Conservation (phyloP, 2,113 vertebrate species). For the Thalassarche chlororhynchos region DNA sequence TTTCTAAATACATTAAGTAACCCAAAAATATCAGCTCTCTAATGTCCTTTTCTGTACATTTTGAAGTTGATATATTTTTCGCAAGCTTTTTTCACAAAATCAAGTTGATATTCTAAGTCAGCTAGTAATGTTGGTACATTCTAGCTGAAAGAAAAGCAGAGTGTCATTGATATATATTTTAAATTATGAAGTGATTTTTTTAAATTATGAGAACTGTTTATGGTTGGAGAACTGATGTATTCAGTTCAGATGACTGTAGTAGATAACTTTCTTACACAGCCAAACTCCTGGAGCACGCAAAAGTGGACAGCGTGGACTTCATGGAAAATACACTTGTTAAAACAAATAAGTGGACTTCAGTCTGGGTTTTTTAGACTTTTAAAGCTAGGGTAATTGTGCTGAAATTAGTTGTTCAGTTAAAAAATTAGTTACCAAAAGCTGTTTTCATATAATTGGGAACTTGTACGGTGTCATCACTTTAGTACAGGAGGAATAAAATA, state of each 20-base stretch:
- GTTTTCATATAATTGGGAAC: background rate
- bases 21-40: constrained; percentile 7
- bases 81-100: constrained; percentile 56
- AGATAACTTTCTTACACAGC: background rate
- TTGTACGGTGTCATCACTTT: background rate
- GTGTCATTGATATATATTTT: constrained; percentile 9
- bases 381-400: background rate
- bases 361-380: background rate
- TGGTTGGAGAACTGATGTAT: background rate
- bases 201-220: background rate
- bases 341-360: background rate
- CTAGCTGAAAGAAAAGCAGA: background rate
- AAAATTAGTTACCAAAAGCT: background rate
- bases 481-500: constrained; percentile 45
- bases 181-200: constrained; percentile 39
- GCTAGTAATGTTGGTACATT: background rate
- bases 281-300: background rate
- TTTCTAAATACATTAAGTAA: constrained; percentile 51
- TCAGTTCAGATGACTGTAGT: background rate
- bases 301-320: background rate
- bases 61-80: constrained; percentile 68
- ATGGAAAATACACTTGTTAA: background rate
- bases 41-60: constrained; percentile 57
- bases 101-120: background rate
- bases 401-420: background rate